Conservation (phyloP, 2,888 invertebrate species). For the Noctua janthina region DNA sequence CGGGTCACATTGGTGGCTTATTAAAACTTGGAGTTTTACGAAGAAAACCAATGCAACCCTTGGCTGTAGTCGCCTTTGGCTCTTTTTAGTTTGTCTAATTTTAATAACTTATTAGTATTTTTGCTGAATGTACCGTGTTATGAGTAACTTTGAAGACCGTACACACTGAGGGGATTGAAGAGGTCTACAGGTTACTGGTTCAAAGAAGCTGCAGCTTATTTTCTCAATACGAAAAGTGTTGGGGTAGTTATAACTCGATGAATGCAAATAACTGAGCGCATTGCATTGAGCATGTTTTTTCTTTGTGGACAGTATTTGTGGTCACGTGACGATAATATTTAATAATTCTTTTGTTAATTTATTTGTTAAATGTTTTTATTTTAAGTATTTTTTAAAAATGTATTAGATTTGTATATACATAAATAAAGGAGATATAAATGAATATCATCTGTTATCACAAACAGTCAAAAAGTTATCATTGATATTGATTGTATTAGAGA, state of each 20-base stretch:
- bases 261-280: not conserved
- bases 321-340: not conserved
- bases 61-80: not conserved
- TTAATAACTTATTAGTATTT: not conserved
- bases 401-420: too few species aligned
- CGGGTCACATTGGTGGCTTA: not conserved
- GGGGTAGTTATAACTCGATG: not conserved
- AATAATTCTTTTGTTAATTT: too few species aligned
- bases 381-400: too few species aligned
- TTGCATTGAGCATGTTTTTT: not conserved
- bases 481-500: not conserved
- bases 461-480: not conserved
- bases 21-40: not conserved
- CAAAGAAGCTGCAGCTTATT: slow-evolving; percentile 18
- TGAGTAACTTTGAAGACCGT: slow-evolving; percentile 39
- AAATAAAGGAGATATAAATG: too few species aligned
- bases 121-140: slow-evolving; percentile 7
- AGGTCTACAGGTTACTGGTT: slow-evolving; percentile 18
- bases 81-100: not conserved
- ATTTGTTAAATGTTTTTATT: too few species aligned
- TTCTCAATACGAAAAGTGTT: not conserved
- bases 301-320: not conserved
- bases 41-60: not conserved
- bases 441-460: not conserved
- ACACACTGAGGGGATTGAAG: slow-evolving; percentile 36